Base-by-base conservation (phyloP, 2,113 vertebrate species). In the Acinonyx jubatus region DNA sequence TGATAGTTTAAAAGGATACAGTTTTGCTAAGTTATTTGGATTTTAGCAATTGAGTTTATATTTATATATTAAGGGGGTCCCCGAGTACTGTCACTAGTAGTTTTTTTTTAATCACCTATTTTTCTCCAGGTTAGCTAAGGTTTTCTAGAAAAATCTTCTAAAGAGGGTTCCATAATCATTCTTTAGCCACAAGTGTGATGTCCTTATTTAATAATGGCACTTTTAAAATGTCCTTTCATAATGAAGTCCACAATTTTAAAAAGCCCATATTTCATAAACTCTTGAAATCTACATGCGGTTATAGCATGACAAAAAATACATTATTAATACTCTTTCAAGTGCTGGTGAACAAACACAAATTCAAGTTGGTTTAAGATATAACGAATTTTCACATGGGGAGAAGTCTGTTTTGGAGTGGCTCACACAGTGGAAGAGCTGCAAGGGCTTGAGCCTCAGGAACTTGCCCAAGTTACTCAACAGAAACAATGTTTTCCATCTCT, bases 231-330 rank as follows among this genome's bases (percentile, higher is more conserved):
- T 87, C 16, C 7, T 86, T 89, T 93, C 23, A 21, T 85, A 94
- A 55, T 68, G 66, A 90, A 98, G 61, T 90, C 23, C 25, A 66
- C 69, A 38, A 80, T 90, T 97, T 97, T 61, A 36, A 89, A 97
- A 52, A 95, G 7, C 16, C 29, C 10, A 31, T 80, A 38, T 84
- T 92, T 93, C 33, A 57, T 63, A 79, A 93, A 76, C 69, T 38
- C 41, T 61, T 86, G 38, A 78, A 92, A 73, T 82, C 73, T 73
- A 25, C 5, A 21, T 86, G 9, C n/a, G 91, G 0, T 80, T 91
- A 73, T 61, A 81, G 21, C 10, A 23, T 65, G 66, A 76, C 31
- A 76, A 50, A 50, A 95, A 89, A 89, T 81, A 79, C 31, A 14
- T 81, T 71, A 36, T 80, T 61, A 74, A 4, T 66, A 31, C 36